These are phyloP conservation scores for Battus philenor DNA, from an alignment of 1,140 invertebrate species.

Conservation along the genomic window DNA sequence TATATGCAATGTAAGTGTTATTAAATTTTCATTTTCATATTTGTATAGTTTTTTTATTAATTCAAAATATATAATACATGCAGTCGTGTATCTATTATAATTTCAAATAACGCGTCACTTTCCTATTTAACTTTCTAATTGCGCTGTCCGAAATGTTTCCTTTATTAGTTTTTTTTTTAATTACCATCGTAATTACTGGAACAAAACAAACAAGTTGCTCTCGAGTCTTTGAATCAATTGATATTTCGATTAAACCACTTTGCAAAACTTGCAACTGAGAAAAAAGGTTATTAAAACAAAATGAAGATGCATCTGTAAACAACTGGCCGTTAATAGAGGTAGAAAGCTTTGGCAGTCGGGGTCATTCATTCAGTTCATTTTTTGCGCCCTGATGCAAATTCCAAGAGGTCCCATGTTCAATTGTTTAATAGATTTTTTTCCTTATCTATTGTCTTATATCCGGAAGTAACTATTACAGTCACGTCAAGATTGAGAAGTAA, in stretches of 20 bases:
- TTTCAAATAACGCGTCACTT: slow-evolving; percentile 4
- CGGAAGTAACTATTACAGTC: too few species aligned
- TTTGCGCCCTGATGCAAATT: too few species aligned
- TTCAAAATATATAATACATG: too few species aligned
- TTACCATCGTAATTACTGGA: slow-evolving; percentile 6
- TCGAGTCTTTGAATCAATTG: background rate
- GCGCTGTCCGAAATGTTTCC: slow-evolving; percentile 1
- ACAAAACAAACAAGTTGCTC: slow-evolving; percentile 8
- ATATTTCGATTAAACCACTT: slow-evolving; percentile 4
- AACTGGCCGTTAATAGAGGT: background rate
- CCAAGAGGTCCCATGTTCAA: too few species aligned
- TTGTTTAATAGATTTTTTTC: too few species aligned
- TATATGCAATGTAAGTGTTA: too few species aligned
- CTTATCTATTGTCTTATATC: too few species aligned
- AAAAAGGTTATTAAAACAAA: slow-evolving; percentile 1
- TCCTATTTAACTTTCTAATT: slow-evolving; percentile 12
- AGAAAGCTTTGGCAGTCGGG: background rate
- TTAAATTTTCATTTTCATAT: too few species aligned
- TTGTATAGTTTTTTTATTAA: too few species aligned
- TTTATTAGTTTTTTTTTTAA: slow-evolving; percentile 14
- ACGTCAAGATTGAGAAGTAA: too few species aligned
- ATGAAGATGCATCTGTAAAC: slow-evolving; percentile 1
- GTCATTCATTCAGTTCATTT: too few species aligned
- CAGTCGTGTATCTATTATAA: too few species aligned
- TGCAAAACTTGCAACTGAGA: background rate